A percentile compares a stretch with the other conserved stretches of the same genome.
phyloP scores from a whole-genome alignment of 2,888 invertebrate genomes.

The Noctua pronuba region DNA sequence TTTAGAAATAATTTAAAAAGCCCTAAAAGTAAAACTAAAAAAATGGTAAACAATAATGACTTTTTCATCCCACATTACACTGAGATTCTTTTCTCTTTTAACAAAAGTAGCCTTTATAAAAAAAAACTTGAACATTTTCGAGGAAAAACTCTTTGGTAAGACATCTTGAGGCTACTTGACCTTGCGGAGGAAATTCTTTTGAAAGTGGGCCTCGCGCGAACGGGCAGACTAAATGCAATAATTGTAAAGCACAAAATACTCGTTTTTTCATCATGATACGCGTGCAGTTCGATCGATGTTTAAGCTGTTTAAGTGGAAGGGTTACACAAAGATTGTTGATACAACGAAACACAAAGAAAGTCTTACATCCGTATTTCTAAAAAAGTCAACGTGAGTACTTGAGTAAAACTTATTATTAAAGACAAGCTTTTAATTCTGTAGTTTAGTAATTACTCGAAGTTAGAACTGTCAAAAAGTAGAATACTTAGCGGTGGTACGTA shows the following conservation, averaged over 20 bases:
- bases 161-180: conserved; percentile 35
- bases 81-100: conserved; percentile 35
- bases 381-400: no score
- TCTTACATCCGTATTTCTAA: no score
- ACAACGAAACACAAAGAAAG: not conserved
- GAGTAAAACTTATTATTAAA: no score
- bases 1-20: not conserved
- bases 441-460: no score
- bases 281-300: no score
- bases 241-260: not conserved
- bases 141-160: conserved; percentile 35
- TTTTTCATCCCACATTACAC: conserved; percentile 35
- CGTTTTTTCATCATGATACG: no score
- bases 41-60: conserved; percentile 28
- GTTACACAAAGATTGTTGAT: no score
- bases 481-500: no score
- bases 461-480: no score
- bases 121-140: conserved; percentile 39
- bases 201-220: conserved; percentile 12
- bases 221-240: not conserved
- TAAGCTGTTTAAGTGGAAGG: no score
- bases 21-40: not conserved
- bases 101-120: conserved; percentile 35
- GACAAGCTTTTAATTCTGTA: no score
- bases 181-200: conserved; percentile 39